Base-by-base conservation (phyloP, 2,113 vertebrate genomes). In the Lophius piscatorius region DNA sequence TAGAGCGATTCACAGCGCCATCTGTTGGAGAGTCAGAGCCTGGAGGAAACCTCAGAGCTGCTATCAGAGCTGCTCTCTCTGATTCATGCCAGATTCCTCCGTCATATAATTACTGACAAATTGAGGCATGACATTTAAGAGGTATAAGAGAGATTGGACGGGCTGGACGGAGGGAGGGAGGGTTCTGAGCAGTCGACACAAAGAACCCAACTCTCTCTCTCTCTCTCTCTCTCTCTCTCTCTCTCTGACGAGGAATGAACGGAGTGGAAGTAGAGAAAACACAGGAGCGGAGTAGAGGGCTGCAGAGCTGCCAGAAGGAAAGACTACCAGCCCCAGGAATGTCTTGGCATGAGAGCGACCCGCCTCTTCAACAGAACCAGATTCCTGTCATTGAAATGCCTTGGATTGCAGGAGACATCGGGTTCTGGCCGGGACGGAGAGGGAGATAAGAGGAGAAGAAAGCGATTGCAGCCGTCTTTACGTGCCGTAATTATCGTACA, bases 1-100 rank as follows among this genome's bases (percentile, higher is more conserved):
- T 47, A 71, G 17, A 70, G 64, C 55, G 69, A 81, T 72, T 86
- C 84, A 87, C 68, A 88, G 75, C 83, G 88, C 88, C 87, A 89
- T 84, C 87, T 90, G 82, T 89, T 90, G 88, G 88, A 76, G 68
- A 69, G 35, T 40, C 17, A 22, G 9, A 46, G 74, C 63, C 52
- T 47, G 29, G 49, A 72, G 46, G 35, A 70, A 70, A 62, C 31
- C 60, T 50, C 4, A 3, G 20, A 13, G 35, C 50, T 65, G 61
- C 57, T n/a, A n/a, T 66, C 5, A 23, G 65, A n/a, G 5, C 68
- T 74, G 48, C 69, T 48, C 33, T 54, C 52, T 67, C 64, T 63
- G 9, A 56, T 56, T 41, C 3, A 0, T 65, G 42, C 66, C 51
- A 77, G 39, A 70, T 28, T 57, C 35, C 48, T 13, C 59, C 63